Conservation (phyloP, 2,888 invertebrate species). For the Diplazon laetatorius region DNA sequence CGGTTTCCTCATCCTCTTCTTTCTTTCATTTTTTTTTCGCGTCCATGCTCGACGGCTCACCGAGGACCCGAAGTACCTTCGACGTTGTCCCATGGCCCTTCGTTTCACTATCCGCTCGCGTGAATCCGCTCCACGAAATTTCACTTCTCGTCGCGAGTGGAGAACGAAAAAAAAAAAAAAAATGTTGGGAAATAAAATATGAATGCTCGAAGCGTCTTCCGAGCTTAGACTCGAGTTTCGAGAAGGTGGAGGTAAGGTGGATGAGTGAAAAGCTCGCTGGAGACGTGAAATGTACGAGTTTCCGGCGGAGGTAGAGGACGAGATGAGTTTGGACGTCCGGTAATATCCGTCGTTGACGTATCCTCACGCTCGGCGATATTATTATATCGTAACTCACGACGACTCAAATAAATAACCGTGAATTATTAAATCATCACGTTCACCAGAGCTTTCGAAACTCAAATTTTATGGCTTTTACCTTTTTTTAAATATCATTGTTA, state of each 20-base stretch:
- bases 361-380: background rate
- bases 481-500: too few species aligned
- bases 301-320: background rate
- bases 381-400: background rate
- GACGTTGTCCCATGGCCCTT: background rate
- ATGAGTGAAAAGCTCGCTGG: background rate
- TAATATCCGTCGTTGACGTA: background rate
- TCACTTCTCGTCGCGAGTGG: slow-evolving; percentile 41
- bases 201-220: slow-evolving; percentile 10
- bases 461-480: too few species aligned
- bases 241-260: background rate
- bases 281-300: too few species aligned
- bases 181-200: slow-evolving; percentile 31
- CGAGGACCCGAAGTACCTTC: slow-evolving; percentile 13
- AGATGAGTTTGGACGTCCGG: background rate
- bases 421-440: too few species aligned
- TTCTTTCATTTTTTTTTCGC: slow-evolving; percentile 8
- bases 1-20: background rate
- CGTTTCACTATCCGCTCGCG: slow-evolving; percentile 6
- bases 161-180: slow-evolving; percentile 53
- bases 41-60: slow-evolving; percentile 34
- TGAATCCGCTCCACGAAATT: slow-evolving; percentile 68
- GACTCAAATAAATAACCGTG: too few species aligned
- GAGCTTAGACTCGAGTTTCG: background rate
- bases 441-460: too few species aligned